Conservation (phyloP, 2,797 vertebrate genomes). For the Ispidina lecontei region DNA sequence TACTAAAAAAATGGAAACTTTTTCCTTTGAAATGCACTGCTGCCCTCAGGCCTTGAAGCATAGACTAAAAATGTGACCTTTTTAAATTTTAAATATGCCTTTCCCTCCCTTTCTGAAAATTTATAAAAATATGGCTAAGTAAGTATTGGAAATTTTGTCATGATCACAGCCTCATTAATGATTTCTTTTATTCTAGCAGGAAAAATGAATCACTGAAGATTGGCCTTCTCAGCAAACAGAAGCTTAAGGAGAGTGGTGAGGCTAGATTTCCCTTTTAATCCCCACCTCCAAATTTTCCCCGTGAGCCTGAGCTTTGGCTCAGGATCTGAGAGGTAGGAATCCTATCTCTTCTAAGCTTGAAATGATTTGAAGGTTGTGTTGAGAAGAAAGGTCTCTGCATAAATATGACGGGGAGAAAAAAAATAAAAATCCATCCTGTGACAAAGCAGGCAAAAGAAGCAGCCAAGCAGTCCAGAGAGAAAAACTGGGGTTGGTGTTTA, state of each 20-base stretch:
- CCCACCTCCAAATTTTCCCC: conserved; percentile 20
- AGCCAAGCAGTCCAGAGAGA: background rate
- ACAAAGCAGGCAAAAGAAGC: background rate
- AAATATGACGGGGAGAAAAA: background rate
- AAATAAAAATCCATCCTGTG: background rate
- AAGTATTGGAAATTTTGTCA: background rate
- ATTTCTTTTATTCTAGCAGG: conserved; percentile 23
- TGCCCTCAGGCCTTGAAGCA: conserved; percentile 67
- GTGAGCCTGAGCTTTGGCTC: background rate
- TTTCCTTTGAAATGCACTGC: conserved; percentile 67
- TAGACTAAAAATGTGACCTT: conserved; percentile 38
- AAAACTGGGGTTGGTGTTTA: background rate
- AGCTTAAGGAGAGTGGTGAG: background rate
- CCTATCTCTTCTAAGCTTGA: conserved; percentile 4
- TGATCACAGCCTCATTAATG: background rate
- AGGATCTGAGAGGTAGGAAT: conserved; percentile 51
- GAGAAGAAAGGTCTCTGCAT: background rate
- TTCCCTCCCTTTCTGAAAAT: background rate
- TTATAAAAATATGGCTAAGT: background rate
- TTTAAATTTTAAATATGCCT: conserved; percentile 3
- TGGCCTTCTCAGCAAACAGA: background rate
- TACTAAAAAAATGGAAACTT: conserved; percentile 60
- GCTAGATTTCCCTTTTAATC: conserved; percentile 37
- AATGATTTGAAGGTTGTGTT: conserved; percentile 28
- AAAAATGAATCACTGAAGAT: background rate